Evolutionary conservation across 2,888 invertebrate genomes (phyloP).

Genomic region (Leptinotarsa rubiginosa): DNA sequence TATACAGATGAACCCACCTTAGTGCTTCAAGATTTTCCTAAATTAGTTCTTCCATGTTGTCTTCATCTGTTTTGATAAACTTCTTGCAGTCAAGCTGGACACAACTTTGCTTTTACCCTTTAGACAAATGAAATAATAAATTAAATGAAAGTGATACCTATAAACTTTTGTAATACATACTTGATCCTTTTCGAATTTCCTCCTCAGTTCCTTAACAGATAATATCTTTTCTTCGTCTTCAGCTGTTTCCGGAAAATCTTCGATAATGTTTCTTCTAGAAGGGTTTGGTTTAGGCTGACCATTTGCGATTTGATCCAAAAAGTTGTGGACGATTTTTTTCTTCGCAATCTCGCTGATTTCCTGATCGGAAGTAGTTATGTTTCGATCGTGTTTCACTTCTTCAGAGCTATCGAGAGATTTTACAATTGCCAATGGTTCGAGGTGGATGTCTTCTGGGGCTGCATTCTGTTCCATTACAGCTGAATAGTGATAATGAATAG

Average conservation of each 20-base stretch:
- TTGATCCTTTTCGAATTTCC: constrained; percentile 56
- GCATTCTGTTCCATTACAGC: too few relatives aligned
- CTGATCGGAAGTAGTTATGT: constrained; percentile 27
- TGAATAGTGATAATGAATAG: too few relatives aligned
- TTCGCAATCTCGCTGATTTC: constrained; percentile 49
- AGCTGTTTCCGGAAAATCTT: constrained; percentile 2
- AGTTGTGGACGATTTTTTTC: constrained; percentile 48
- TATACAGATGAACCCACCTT: not conserved
- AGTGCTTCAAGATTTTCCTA: too few relatives aligned
- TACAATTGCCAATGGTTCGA: not conserved
- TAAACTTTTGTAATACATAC: constrained; percentile 49
- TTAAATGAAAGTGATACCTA: constrained; percentile 4
- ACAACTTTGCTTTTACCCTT: constrained; percentile 60
- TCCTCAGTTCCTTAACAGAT: constrained; percentile 58
- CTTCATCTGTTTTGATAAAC: constrained; percentile 80
- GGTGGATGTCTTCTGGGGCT: not conserved
- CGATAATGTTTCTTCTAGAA: constrained; percentile 20
- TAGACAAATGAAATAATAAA: constrained; percentile 30
- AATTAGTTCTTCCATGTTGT: constrained; percentile 71
- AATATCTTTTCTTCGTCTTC: constrained; percentile 44
- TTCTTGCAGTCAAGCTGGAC: constrained; percentile 84
- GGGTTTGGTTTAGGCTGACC: constrained; percentile 42
- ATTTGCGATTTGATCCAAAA: constrained; percentile 57
- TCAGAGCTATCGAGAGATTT: not conserved
- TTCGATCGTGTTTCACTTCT: not conserved